Evolutionary conservation across 1,140 invertebrate species (phyloP).

Genomic region (Drosophila kurseongensis): DNA sequence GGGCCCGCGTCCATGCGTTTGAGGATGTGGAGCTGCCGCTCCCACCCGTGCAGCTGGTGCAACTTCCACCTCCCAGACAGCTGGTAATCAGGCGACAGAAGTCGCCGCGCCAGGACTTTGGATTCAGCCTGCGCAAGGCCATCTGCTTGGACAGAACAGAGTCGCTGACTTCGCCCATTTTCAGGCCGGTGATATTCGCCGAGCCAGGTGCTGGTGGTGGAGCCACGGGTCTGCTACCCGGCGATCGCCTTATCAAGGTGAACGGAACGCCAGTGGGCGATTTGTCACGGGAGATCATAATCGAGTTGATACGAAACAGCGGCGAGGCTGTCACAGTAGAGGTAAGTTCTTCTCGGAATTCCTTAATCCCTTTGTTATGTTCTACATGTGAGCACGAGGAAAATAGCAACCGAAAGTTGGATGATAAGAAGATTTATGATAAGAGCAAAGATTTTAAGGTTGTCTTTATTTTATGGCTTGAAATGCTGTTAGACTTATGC

Average conservation of each 20-base stretch:
- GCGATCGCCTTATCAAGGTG: slow-evolving; percentile 96
- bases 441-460: neutral
- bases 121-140: slow-evolving; percentile 95
- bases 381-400: neutral
- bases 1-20: slow-evolving; percentile 89
- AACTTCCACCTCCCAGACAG: slow-evolving; percentile 90
- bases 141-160: slow-evolving; percentile 89
- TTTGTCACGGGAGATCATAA: slow-evolving; percentile 95
- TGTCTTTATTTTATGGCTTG: neutral
- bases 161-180: slow-evolving; percentile 74
- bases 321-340: slow-evolving; percentile 93
- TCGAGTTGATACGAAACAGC: slow-evolving; percentile 95
- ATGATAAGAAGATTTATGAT: slow-evolving; percentile 6
- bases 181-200: slow-evolving; percentile 94
- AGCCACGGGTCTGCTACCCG: slow-evolving; percentile 94
- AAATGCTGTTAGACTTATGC: too few species aligned
- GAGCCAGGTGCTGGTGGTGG: slow-evolving; percentile 93
- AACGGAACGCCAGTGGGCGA: slow-evolving; percentile 94
- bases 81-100: slow-evolving; percentile 93
- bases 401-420: neutral
- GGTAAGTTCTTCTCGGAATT: slow-evolving; percentile 85
- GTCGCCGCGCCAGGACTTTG: slow-evolving; percentile 95
- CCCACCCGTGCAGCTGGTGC: slow-evolving; percentile 90
- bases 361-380: neutral
- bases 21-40: slow-evolving; percentile 91